phyloP scores from a whole-genome alignment of 2,113 vertebrate species.

The Oryctolagus cuniculus region DNA sequence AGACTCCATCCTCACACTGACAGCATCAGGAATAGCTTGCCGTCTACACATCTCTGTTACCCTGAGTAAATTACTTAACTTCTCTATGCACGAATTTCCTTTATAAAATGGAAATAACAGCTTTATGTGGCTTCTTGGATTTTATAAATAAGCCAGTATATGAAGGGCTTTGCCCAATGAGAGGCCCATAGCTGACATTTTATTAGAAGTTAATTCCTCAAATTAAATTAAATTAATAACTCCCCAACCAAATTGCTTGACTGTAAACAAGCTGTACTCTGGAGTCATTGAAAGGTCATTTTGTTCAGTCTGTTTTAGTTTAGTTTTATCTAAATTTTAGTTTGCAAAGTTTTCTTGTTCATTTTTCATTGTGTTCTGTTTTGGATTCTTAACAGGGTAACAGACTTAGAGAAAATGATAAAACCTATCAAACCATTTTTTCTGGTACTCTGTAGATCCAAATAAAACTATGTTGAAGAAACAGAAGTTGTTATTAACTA shows the following conservation, averaged over 20 bases:
- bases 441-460: not conserved
- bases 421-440: not conserved
- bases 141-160: not conserved
- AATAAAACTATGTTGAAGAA: not conserved
- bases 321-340: not conserved
- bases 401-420: not conserved
- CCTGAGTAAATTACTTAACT: not conserved
- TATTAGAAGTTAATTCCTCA: not conserved
- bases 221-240: not conserved
- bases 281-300: not conserved
- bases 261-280: not conserved
- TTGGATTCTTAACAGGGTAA: not conserved
- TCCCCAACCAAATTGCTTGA: not conserved
- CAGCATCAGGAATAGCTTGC: not conserved
- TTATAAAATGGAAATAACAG: not conserved
- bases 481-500: not conserved
- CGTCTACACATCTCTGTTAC: not conserved
- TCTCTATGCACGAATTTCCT: not conserved
- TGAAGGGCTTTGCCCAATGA: not conserved
- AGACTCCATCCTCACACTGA: not conserved
- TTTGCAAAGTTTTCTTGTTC: not conserved
- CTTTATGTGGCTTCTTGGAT: not conserved
- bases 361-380: not conserved
- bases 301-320: not conserved
- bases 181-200: not conserved